Base-by-base conservation (phyloP, 2,797 vertebrate genomes). In the Tadarida brasiliensis region DNA sequence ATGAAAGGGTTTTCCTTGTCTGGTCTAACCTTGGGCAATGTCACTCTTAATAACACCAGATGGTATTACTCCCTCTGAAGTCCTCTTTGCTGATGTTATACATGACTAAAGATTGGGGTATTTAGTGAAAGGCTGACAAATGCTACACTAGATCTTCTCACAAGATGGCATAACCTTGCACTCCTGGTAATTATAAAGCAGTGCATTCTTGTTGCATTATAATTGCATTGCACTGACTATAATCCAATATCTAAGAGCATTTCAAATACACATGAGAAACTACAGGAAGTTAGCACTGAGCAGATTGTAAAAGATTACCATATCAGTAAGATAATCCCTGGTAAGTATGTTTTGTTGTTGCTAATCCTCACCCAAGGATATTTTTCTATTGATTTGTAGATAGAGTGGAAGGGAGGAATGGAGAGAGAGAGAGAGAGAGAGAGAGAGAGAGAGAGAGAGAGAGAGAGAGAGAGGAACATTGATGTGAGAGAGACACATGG, bases 91-190 rank as follows among this genome's bases (percentile, higher is more conserved):
- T 76, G 76, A 70, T 68, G 19, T 33, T 92, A 86, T 9, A 94
- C 96, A 93, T 82, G 51, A 16, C 51, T 88, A 30, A 94, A 95
- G 94, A 92, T 9, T 87, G 35, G 1, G 2, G 71, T 71, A 97
- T 97, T 76, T 86, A 90, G 30, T 12, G 7, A 54, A 95, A 97
- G 11, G 33, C 22, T 90, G 95, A 65, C 2, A 94, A 12, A 96
- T 65, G 19, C 7, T 85, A 26, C 51, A 9, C 3, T 35, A 77
- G 54, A 86, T 71, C 15, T 10, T 77, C 39, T 93, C n/a, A 47
- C 28, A 93, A 28, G 24, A 80, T 33, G 28, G 30, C n/a, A 81
- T 39, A 90, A 73, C 65, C 84, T 95, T 85, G 26, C 7, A n/a
- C 65, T 22, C 35, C 2, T 3, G 6, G 2, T 82, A 47, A 89